These are phyloP conservation scores for Hoplodrina ambigua DNA, from an alignment of 2,888 invertebrate genomes.

Conservation along the genomic window DNA sequence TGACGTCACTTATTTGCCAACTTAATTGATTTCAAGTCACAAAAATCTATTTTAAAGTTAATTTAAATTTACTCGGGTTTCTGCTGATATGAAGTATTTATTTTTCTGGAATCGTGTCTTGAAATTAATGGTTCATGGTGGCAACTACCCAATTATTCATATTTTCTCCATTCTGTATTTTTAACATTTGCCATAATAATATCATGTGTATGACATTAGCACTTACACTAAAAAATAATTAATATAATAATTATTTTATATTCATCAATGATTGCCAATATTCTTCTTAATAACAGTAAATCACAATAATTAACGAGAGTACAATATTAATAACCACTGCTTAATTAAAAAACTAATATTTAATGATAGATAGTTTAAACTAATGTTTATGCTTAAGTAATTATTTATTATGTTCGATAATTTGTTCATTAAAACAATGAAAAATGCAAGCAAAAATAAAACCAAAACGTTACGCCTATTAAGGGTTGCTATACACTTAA, in stretches of 20 bases:
- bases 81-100: no score
- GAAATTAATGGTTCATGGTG: no score
- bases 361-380: no score
- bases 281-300: constrained; percentile 4
- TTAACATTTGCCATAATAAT: background rate
- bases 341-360: background rate
- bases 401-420: background rate
- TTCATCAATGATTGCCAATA: background rate
- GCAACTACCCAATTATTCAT: background rate
- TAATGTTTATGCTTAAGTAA: background rate
- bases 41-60: no score
- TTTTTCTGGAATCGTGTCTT: no score
- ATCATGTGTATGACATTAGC: background rate
- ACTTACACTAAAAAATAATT: background rate
- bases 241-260: background rate
- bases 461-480: no score
- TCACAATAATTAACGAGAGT: background rate
- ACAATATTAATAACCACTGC: no score
- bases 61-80: no score
- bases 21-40: no score
- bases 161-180: background rate
- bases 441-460: background rate
- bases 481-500: no score
- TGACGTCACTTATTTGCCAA: no score
- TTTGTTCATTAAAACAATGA: background rate